These are phyloP conservation scores for Pelodytes ibericus DNA, from an alignment of 2,797 vertebrate species.

Conservation along the genomic window DNA sequence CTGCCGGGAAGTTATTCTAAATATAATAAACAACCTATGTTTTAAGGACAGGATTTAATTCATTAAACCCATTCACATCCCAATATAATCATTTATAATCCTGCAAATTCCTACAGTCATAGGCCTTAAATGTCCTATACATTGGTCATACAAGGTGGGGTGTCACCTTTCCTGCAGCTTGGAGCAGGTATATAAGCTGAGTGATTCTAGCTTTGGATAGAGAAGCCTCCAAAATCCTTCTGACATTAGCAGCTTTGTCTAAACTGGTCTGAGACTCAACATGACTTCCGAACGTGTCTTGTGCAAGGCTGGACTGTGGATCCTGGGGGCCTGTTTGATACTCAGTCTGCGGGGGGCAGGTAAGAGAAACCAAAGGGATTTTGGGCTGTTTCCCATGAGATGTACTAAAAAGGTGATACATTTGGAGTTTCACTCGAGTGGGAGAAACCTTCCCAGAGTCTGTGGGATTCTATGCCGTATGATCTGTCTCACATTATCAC, in stretches of 20 bases:
- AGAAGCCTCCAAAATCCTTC: background rate
- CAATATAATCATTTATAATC: slow-evolving; percentile 33
- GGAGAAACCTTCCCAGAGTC: no score
- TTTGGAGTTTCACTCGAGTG: no score
- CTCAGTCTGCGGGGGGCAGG: slow-evolving; percentile 29
- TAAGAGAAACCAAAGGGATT: background rate
- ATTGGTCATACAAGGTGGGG: slow-evolving; percentile 22
- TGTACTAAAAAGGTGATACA: no score
- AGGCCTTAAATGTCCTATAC: background rate
- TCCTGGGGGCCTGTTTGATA: slow-evolving; percentile 28
- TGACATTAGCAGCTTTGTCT: slow-evolving; percentile 17
- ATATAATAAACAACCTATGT: background rate
- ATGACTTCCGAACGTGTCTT: slow-evolving; percentile 28
- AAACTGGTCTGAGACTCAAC: background rate
- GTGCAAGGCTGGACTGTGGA: slow-evolving; percentile 24
- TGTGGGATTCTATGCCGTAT: no score
- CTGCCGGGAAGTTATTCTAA: background rate
- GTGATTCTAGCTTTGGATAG: background rate
- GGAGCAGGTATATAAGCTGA: slow-evolving; percentile 16
- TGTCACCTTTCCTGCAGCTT: background rate
- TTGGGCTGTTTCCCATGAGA: background rate
- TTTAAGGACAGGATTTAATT: background rate
- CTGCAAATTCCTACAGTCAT: slow-evolving; percentile 41
- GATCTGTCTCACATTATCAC: no score
- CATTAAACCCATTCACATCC: slow-evolving; percentile 30